Evolutionary conservation across 2,888 invertebrate genomes (phyloP), one percentile per base, ranked within the genome.

Genomic region (Quadriops clusia): DNA sequence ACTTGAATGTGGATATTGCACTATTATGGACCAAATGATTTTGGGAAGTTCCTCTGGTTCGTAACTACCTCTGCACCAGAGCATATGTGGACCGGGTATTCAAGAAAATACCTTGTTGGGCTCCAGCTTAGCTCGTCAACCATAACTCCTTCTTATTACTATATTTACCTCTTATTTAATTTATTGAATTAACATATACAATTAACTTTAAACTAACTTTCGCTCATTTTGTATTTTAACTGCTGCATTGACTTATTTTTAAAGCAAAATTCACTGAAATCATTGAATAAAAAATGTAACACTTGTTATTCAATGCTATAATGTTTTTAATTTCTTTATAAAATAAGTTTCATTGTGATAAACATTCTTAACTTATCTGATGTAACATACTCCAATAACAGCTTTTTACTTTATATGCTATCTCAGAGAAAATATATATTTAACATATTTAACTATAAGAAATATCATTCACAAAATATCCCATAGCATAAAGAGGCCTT

Each of bases 21-120:
- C 16, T 27, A 21, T 25, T 30, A 21, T 17, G 34, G 30, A 30
- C 34, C 16, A 14, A 25, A 30, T 14, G 25, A 24, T 28, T 29
- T n/a, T 7, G 23, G 28, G 17, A 20, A 25, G 25, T 30, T 34
- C 25, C 22, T 13, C 23, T 16, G 25, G 9, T 24, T 10, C 11
- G 18, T 14, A n/a, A n/a, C n/a, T n/a, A n/a, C n/a, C n/a, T n/a
- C n/a, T n/a, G 24, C 30, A 29, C 20, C 17, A 12, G 28, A 27
- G 31, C 26, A 8, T 28, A 17, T 17, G 21, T 36, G 36, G 29
- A 20, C 36, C 36, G 17, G 30, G 36, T 36, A 36, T 36, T 36
- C 15, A 13, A 7, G 10, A 21, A 14, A 27, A 36, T 36, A 36
- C 36, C 30, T 24, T 12, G 14, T 25, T 10, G 10, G 30, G 30